These are phyloP conservation scores for Varecia variegata DNA, from an alignment of 2,797 vertebrate genomes.

Conservation along the genomic window DNA sequence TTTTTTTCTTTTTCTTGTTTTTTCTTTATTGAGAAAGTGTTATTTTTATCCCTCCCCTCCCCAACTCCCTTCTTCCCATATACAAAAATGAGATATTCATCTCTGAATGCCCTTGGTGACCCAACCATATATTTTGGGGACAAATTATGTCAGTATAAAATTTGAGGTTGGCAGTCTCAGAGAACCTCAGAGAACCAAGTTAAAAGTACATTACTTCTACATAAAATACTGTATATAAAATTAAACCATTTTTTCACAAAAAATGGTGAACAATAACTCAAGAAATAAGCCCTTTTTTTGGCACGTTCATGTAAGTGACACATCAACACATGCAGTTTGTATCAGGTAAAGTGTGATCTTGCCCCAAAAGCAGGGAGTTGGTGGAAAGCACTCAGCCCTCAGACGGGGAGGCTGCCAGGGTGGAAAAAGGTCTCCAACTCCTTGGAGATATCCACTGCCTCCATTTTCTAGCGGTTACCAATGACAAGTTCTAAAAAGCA, in stretches of 20 bases:
- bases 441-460: not conserved
- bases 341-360: not conserved
- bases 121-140: not conserved
- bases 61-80: not conserved
- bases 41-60: constrained; percentile 32
- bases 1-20: no score
- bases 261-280: not conserved
- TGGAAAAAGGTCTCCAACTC: not conserved
- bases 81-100: not conserved
- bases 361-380: not conserved
- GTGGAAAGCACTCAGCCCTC: not conserved
- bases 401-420: not conserved
- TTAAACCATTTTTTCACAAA: constrained; percentile 22
- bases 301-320: not conserved
- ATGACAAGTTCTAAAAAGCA: constrained; percentile 1
- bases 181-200: constrained; percentile 14
- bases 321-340: not conserved
- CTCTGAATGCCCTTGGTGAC: not conserved
- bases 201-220: not conserved
- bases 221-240: not conserved
- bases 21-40: not conserved
- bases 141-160: constrained; percentile 20
- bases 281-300: not conserved
- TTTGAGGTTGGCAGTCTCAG: not conserved
- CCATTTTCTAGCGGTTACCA: not conserved